Evolutionary conservation across 1,140 invertebrate genomes (phyloP).

Genomic region (Drosophila biarmipes): DNA sequence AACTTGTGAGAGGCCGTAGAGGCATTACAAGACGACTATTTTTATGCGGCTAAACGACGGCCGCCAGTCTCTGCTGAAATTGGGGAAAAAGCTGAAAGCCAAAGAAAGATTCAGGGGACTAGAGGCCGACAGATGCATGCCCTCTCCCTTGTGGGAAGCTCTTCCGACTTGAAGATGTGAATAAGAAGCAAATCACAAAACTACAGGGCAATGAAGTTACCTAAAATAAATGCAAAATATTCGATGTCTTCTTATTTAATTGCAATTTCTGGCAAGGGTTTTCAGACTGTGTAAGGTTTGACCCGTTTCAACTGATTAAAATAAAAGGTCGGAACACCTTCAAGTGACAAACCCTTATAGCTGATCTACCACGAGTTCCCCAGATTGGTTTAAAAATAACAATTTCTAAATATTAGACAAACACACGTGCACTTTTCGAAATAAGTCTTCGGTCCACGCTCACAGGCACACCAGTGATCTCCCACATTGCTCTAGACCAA

Average conservation of each 20-base stretch:
- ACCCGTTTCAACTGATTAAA: background rate
- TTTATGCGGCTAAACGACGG: conserved; percentile 42
- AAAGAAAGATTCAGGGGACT: conserved; percentile 4
- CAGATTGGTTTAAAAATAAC: conserved; percentile 46
- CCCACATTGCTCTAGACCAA: conserved; percentile 42
- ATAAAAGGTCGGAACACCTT: background rate
- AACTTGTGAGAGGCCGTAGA: conserved; percentile 47
- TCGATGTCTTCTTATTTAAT: background rate
- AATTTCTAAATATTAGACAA: conserved; percentile 55
- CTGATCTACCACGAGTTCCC: conserved; percentile 17
- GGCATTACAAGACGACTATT: conserved; percentile 59
- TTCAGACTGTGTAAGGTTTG: no score
- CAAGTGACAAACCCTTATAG: conserved; percentile 23
- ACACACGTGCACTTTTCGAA: conserved; percentile 56
- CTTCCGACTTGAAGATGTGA: no score
- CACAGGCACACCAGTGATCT: conserved; percentile 22
- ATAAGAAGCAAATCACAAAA: background rate
- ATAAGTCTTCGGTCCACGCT: conserved; percentile 35
- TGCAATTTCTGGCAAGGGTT: background rate
- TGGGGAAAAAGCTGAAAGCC: conserved; percentile 39
- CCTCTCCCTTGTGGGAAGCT: background rate
- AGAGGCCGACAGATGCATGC: conserved; percentile 9
- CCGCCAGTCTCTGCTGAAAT: conserved; percentile 48
- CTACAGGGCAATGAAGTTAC: background rate
- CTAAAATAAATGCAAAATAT: background rate